Percentiles rank a stretch among this genome's conserved stretches.
Evolutionary conservation across 35 echinoderm and acorn worm genomes (phyloP).

Genomic region (Chiridota heheva): DNA sequence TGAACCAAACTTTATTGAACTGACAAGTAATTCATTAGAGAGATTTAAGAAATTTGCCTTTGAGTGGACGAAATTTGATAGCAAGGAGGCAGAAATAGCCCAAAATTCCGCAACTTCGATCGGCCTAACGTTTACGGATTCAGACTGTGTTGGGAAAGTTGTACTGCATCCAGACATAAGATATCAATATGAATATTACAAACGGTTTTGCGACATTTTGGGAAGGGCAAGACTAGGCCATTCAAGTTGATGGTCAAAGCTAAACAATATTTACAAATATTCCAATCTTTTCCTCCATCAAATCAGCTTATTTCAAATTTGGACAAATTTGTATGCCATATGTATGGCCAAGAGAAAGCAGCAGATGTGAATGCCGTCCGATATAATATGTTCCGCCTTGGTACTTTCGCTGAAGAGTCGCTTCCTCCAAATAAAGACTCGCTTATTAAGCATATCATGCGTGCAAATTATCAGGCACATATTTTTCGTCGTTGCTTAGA

Average conservation of each 20-base stretch:
- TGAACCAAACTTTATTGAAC: too few species aligned
- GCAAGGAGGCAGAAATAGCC: too few species aligned
- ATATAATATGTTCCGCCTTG: conserved; percentile 45
- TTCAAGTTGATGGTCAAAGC: conserved; percentile 26
- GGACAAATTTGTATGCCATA: conserved; percentile 52
- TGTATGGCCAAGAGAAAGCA: conserved; percentile 41
- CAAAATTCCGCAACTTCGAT: too few species aligned
- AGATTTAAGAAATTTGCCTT: too few species aligned
- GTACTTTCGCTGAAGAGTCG: conserved; percentile 24
- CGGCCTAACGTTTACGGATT: too few species aligned
- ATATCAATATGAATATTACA: too few species aligned
- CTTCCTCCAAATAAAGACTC: conserved; percentile 70
- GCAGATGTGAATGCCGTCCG: conserved; percentile 36
- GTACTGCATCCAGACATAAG: too few species aligned
- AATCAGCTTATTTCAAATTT: conserved; percentile 26
- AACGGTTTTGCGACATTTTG: too few species aligned
- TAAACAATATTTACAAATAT: conserved; percentile 2
- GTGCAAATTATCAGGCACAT: conserved; percentile 55
- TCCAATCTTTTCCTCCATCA: conserved; percentile 24
- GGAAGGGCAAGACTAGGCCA: conserved; percentile 59
- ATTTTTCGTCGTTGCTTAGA: conserved; percentile 32
- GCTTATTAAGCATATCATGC: conserved; percentile 38
- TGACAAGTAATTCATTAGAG: too few species aligned
- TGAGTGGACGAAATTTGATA: too few species aligned
- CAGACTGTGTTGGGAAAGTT: too few species aligned